Base-by-base conservation (phyloP, 2,113 vertebrate genomes). In the Charadrius vociferus region DNA sequence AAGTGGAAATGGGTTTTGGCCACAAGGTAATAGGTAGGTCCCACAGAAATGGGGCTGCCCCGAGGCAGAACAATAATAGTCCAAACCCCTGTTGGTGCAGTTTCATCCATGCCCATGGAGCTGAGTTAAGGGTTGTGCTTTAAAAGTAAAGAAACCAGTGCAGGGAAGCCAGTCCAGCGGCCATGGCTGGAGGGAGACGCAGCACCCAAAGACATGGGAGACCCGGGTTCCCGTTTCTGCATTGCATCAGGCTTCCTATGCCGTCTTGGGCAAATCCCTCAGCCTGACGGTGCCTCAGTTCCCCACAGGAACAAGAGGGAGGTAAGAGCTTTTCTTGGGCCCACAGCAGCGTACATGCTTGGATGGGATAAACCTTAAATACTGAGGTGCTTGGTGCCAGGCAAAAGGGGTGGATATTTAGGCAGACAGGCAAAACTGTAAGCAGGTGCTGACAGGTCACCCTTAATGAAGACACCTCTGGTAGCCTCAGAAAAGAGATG, bases 341-440 rank as follows among this genome's bases (percentile, higher is more conserved):
- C 14, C 0, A 0, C 20, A 45, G 41, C 32, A 79, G 4, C 1
- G 1, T 14, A 14, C 1, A 3, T 11, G 10, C 29, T 71, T 41
- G 55, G 21, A 52, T 24, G 43, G 50, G 56, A 43, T 47, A 90
- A 63, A 67, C 17, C 56, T 63, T 37, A 66, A 81, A 50, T 14
- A 43, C 9, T 9, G 23, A 67, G 22, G 49, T 50, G 49, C 49
- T 49, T 21, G 49, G 22, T 49, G 49, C 49, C 23, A 50, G 49
- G 49, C 49, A 50, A 11, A 23, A 50, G 49, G 23, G 49, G 49
- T 50, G 49, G 49, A 24, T 24, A 12, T 50, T 50, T 50, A 50
- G 22, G 45, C 20, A 75, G 30, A 36, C 17, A 50, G 22, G 45
- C 34, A 94, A 52, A 95, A 88, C 3, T 15, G 3, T 20, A 30